Evolutionary conservation across 2,888 invertebrate genomes (phyloP), one percentile per base, ranked within the genome.

Genomic region (Anodontia alba): DNA sequence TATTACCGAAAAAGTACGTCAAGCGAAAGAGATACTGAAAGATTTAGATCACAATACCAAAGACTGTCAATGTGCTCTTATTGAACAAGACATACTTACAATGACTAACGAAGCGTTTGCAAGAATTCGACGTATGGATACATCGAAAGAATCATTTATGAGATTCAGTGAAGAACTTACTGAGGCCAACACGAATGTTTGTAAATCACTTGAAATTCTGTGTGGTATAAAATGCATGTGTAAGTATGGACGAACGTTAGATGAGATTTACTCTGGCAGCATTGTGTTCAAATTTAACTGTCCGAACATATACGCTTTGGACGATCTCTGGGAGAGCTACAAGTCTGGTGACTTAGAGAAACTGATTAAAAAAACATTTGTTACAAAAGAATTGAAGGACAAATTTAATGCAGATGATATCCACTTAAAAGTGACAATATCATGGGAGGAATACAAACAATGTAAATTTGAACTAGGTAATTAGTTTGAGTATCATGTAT

Each of bases 31-130:
- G n/a, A 83, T 81, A 5, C 73, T 86, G 12, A 72, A 70, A 23
- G 76, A 81, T 1, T 51, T 86, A 0, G 86, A 89, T 26, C 80
- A 81, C 62, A 81, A 82, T 17, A 74, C 75, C 17, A 80, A 76
- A 62, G 81, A 82, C 12, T 87, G 89, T 66, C 79, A 86, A 57
- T 89, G 89, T 76, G 78, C 84, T 0, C 74, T 80, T 42, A 85
- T 89, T 20, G 89, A 89, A 67, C 79, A 87, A 26, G 88, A 87
- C 26, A 89, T 89, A 29, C 73, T 86, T 2, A 70, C 77, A n/a
- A 89, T 89, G 89, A 87, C 89, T 0, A 80, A 79, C 42, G 84
- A 88, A n/a, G 89, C 89, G 0, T 89, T 86, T 71, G 76, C 80
- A 10, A 88, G 88, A 72, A 87, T 89, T 26, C 54, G 84, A 1